These are phyloP conservation scores for Dermochelys coriacea DNA, from an alignment of 2,797 vertebrate species.

Conservation along the genomic window DNA sequence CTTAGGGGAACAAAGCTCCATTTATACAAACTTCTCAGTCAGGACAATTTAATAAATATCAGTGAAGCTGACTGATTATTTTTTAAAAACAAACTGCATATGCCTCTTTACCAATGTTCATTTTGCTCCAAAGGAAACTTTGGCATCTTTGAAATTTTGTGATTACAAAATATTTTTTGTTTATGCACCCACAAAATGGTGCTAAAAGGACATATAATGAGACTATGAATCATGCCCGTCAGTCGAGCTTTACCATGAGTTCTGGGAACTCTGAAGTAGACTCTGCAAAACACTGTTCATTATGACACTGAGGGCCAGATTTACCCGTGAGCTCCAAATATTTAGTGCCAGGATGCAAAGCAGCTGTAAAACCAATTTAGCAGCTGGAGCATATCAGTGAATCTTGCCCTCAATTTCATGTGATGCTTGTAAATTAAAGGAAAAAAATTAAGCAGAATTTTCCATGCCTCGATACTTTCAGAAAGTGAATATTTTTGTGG, in stretches of 20 bases:
- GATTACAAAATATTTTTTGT: neutral
- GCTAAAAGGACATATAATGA: neutral
- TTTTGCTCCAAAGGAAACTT: neutral
- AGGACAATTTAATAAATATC: neutral
- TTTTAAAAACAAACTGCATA: neutral
- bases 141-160: neutral
- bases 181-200: neutral
- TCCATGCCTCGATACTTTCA: neutral
- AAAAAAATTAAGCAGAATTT: neutral
- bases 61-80: neutral
- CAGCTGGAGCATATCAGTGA: constrained; percentile 12
- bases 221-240: neutral
- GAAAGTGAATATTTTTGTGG: neutral
- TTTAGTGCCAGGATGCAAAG: constrained; percentile 37
- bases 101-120: neutral
- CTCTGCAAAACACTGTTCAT: fast-evolving
- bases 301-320: neutral
- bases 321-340: neutral
- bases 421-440: neutral
- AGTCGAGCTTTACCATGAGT: neutral
- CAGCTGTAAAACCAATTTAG: constrained; percentile 23
- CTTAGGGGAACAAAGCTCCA: neutral
- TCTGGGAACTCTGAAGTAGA: neutral
- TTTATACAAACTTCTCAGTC: neutral
- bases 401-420: neutral